Base-by-base conservation (phyloP, 2,113 vertebrate genomes). In the Platichthys stellatus region DNA sequence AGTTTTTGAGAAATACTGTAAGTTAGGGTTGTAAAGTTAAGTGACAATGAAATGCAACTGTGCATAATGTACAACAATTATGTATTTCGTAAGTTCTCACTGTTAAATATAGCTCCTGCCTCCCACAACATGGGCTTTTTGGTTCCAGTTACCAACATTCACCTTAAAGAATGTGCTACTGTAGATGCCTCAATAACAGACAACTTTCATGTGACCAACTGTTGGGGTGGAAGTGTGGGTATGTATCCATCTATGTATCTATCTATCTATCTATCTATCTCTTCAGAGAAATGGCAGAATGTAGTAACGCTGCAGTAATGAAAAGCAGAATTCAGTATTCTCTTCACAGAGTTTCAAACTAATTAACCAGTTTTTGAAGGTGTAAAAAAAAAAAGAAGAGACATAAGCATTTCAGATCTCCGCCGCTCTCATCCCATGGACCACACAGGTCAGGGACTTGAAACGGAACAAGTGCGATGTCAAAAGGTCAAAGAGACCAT, bases 341-440 rank as follows among this genome's bases (percentile, higher is more conserved):
- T 63, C 73, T 35, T 64, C 47, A 51, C 0, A 20, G 24, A 57
- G 13, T 74, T 23, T 72, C 2, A 66, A 53, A 51, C 2, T 3
- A 63, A 47, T 56, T 23, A 78, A 74, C 7, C 21, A 77, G 70
- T 51, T 51, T 51, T 4, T 18, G 18, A 51, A 75, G 11, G 62
- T 72, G 65, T 60, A 43, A 79, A 79, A 80, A 58, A 40, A 74
- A 80, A 58, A 40, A 28, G 5, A 5, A 31, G 31, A 31, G 71
- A 74, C 63, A 31, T 8, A 68, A 56, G 64, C 54, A 56, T 74
- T 20, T 9, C 49, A 57, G 61, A 83, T 81, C 69, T 49, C 64
- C 18, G 68, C 24, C 1, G n/a, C 70, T 73, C 58, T 43, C 8
- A 31, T 66, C 57, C 57, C 60, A 11, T 59, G 3, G 53, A 69